phyloP scores from a whole-genome alignment of 2,113 vertebrate genomes.

The Leucosticte australis region DNA sequence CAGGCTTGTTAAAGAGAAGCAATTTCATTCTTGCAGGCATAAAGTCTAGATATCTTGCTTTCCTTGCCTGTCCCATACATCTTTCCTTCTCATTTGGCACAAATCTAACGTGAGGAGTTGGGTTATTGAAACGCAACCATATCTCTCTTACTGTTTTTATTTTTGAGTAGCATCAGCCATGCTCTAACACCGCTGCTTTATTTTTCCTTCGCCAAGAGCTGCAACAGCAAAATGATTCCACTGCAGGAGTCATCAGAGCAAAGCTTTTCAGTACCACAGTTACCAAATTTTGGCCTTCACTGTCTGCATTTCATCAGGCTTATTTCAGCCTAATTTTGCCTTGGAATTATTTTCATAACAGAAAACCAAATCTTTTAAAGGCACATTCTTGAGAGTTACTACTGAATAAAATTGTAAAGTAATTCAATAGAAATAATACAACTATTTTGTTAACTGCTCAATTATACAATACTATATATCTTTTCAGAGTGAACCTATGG shows the following conservation, averaged over 20 bases:
- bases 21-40: not conserved
- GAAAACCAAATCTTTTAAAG: not conserved
- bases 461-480: not conserved
- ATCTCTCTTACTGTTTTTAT: not conserved
- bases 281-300: not conserved
- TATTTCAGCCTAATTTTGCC: not conserved
- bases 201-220: not conserved
- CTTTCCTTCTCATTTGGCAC: not conserved
- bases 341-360: not conserved
- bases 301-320: not conserved
- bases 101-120: not conserved
- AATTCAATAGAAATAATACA: not conserved
- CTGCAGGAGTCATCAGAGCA: not conserved
- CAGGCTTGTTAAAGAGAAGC: not conserved
- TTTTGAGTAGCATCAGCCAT: not conserved
- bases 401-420: not conserved
- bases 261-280: not conserved
- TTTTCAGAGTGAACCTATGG: not conserved
- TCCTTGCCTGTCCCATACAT: not conserved
- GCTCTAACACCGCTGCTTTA: not conserved
- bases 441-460: not conserved
- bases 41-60: not conserved
- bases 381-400: not conserved
- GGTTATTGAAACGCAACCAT: not conserved
- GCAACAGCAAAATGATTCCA: not conserved